Base-by-base conservation (phyloP, 2,888 invertebrate genomes). In the Sympetrum striolatum region DNA sequence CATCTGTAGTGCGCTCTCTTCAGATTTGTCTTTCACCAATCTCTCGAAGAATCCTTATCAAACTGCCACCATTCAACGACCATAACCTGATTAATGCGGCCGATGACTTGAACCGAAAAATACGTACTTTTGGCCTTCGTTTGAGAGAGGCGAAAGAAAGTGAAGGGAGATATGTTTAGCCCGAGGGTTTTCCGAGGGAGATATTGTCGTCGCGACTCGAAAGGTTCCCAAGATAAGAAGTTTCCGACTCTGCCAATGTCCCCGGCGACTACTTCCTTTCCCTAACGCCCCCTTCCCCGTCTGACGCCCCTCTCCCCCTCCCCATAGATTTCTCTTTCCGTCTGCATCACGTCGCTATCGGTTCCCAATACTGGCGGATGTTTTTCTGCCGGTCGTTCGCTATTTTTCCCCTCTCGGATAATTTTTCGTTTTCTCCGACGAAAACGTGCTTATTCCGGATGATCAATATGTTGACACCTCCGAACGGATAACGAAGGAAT, bases 401-500 rank as follows among this genome's bases (percentile, higher is more conserved):
- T 53, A 18, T 53, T 53, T 60, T 64, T 25, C 25, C 37, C 25
- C 60, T 22, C 82, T 10, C 10, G 44, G 82, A 64, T 58, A 82
- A 82, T 82, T 86, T 64, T 86, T 86, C 86, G 60, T 86, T 60
- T 37, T 60, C 86, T 86, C 22, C 86, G 12, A 37, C 60, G 73
- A 86, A 60, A 60, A 86, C 37, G 86, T 86, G 86, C 60, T 86
- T 60, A 60, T 86, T 86, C 86, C 86, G 58, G 58, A 37, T 60
- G 60, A 86, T 86, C 86, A 60, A 86, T 86, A 86, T 39, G 86
- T 60, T 86, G 86, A 86, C 86, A 86, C 86, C 58, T 86, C 64
- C 37, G 64, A 86, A 18, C 18, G 53, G 53, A 53, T 53, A 53
- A 53, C 18, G 53, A 53, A 53, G 53, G 18, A 44, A 44, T 44